Percentiles rank a stretch among this genome's conserved stretches.
Evolutionary conservation across 2,113 vertebrate genomes (phyloP).

Genomic region (Ctenodactylus gundi): DNA sequence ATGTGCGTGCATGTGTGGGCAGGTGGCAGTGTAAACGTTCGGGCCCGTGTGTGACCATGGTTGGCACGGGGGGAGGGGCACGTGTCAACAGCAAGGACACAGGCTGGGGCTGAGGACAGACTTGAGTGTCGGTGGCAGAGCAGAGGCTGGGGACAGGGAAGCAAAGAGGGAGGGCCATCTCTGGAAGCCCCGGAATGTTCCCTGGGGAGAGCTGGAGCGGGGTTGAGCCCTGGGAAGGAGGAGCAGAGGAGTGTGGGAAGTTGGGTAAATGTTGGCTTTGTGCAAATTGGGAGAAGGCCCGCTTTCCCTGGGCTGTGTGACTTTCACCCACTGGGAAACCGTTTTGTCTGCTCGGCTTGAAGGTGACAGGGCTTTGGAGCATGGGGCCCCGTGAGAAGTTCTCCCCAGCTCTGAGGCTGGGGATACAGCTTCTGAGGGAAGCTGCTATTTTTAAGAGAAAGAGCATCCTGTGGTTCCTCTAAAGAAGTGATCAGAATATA

Average conservation of each 20-base stretch:
- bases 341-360: not conserved
- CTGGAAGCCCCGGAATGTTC: not conserved
- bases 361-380: not conserved
- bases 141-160: not conserved
- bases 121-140: not conserved
- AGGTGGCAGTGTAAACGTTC: not conserved
- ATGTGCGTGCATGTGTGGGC: fast-evolving
- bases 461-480: fast-evolving
- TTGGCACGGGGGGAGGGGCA: not conserved
- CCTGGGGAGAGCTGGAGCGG: not conserved
- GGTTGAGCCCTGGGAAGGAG: not conserved
- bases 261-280: not conserved
- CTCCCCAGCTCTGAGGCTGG: not conserved
- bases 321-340: not conserved
- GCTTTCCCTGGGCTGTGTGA: not conserved
- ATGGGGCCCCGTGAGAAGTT: no score
- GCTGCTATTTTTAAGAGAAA: not conserved
- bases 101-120: no score
- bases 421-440: not conserved
- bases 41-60: not conserved
- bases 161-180: no score
- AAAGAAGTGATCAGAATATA: no score
- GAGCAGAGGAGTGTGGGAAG: not conserved
- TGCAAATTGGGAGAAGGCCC: not conserved
- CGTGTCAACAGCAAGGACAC: not conserved